Evolutionary conservation across 1,140 invertebrate species (phyloP).

Genomic region (Drosophila teissieri): DNA sequence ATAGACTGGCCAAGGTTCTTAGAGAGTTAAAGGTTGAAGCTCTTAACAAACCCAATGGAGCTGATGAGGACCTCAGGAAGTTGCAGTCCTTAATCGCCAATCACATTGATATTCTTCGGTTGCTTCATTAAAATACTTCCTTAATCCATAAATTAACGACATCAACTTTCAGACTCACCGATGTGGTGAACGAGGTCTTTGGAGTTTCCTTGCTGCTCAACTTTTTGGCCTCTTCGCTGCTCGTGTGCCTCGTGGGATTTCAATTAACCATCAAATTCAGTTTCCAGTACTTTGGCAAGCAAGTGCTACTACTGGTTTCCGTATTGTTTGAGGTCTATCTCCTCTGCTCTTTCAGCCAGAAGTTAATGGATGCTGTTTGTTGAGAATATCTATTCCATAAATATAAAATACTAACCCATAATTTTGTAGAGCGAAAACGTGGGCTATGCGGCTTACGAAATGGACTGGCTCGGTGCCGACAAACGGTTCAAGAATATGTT

Average conservation of each 20-base stretch:
- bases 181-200: constrained; percentile 55
- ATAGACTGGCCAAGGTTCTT: constrained; percentile 38
- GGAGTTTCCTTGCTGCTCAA: constrained; percentile 62
- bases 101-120: constrained; percentile 61
- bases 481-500: constrained; percentile 39
- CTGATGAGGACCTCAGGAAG: constrained; percentile 21
- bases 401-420: fast-evolving
- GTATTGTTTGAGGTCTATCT: constrained; percentile 44
- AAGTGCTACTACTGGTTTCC: constrained; percentile 35
- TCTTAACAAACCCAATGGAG: neutral
- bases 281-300: constrained; percentile 28
- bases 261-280: constrained; percentile 53
- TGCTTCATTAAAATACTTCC: neutral
- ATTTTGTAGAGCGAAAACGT: constrained; percentile 45
- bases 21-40: constrained; percentile 9
- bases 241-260: constrained; percentile 71
- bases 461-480: constrained; percentile 51
- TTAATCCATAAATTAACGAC: neutral
- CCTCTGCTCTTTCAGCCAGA: constrained; percentile 54
- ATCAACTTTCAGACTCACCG: neutral
- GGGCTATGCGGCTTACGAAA: constrained; percentile 42
- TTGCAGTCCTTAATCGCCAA: constrained; percentile 46
- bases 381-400: neutral
- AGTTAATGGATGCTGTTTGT: constrained; percentile 61
- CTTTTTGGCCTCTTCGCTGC: constrained; percentile 57